These are phyloP conservation scores for Gorsachius magnificus DNA, from an alignment of 2,797 vertebrate genomes.

Conservation along the genomic window DNA sequence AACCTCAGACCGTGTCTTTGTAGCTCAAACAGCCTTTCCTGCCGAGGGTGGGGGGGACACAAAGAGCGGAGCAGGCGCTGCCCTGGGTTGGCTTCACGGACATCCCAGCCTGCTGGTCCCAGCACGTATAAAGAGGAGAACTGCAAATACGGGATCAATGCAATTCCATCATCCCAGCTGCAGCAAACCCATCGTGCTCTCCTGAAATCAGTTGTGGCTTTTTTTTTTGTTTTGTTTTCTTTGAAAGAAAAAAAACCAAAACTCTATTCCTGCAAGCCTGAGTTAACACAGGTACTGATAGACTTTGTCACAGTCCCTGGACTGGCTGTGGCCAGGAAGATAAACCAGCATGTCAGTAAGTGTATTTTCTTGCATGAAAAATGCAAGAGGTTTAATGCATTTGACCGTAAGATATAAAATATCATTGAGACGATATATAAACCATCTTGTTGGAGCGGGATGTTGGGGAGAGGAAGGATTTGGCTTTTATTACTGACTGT, in stretches of 20 bases:
- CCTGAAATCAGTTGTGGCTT: not conserved
- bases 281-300: not conserved
- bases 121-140: fast-evolving
- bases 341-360: not conserved
- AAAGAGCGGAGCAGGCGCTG: not conserved
- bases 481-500: not conserved
- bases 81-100: not conserved
- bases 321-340: not conserved
- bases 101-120: not conserved
- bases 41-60: not conserved
- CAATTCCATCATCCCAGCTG: fast-evolving
- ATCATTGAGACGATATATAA: not conserved
- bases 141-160: not conserved
- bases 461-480: not conserved
- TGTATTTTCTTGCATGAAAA: not conserved
- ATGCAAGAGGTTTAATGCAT: not conserved
- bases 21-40: not conserved
- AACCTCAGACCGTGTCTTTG: not conserved
- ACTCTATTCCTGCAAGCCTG: not conserved
- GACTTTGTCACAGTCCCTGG: not conserved
- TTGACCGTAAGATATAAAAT: not conserved
- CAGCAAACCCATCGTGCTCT: not conserved
- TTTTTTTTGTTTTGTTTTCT: not conserved
- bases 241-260: not conserved
- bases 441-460: not conserved